Evolutionary conservation across 2,113 vertebrate genomes (phyloP), one percentile per base, ranked within the genome.

Genomic region (Chitala chitala): DNA sequence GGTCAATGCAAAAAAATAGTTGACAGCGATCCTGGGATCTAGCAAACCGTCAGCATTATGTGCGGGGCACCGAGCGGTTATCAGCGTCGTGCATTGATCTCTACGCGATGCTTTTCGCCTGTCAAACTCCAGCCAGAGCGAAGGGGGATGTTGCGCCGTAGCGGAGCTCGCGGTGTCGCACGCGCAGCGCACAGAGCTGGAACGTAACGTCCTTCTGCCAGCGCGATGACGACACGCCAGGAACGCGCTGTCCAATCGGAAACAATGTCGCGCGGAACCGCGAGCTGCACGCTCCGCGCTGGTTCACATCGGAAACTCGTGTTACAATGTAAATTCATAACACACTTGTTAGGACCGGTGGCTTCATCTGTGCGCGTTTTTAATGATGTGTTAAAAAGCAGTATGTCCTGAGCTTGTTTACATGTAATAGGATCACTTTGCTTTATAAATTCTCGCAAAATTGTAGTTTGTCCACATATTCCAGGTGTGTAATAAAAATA

Each of bases 151-250:
- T 85, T 80, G 84, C 84, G 80, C 76, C 79, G 74, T 80, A 81
- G 84, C 78, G 64, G 66, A 29, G 55, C 15, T 61, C 71, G 20
- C 55, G 70, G 75, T 82, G 80, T 83, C 85, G 83, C 73, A 73
- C 81, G 82, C 83, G 80, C 79, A 76, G 81, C 66, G 12, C 72
- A 31, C 17, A 8, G 42, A 50, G 13, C 55, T 59, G 61, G 31
- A 68, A 77, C 78, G 78, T 76, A 22, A 80, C 76, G 77, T 74
- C 80, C 78, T 71, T 78, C 74, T 66, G 59, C 81, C 76, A 82
- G 85, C 83, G 82, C 86, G 84, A 87, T 89, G 88, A 90, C 88
- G 88, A 87, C 83, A 72, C 71, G 74, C 64, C 38, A 74, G 24
- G 84, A 76, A 71, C 71, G 78, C 73, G 79, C 83, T 73, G 78